A percentile compares a stretch with the other conserved stretches of the same genome.
Evolutionary conservation across 2,113 vertebrate species (phyloP).

Genomic region (Symphodus melops): DNA sequence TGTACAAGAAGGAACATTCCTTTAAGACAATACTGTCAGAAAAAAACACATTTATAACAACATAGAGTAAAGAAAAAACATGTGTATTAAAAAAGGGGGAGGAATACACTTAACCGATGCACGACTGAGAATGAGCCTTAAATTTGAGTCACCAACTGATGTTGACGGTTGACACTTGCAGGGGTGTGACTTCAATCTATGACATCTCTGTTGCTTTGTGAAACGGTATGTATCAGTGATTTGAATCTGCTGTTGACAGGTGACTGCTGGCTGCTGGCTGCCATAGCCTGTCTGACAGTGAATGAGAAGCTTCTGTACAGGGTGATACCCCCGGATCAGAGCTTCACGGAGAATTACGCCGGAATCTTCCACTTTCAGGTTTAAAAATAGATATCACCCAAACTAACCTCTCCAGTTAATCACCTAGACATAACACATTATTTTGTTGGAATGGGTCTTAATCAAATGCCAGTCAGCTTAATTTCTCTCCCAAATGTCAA

Average conservation of each 20-base stretch:
- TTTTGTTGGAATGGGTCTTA: too few relatives aligned
- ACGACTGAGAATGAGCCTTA: neutral
- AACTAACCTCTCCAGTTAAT: too few relatives aligned
- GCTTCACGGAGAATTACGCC: conserved; percentile 94
- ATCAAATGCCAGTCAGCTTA: too few relatives aligned
- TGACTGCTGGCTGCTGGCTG: conserved; percentile 98
- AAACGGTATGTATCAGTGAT: neutral
- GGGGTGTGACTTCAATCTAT: neutral
- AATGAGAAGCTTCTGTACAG: conserved; percentile 93
- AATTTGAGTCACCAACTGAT: neutral
- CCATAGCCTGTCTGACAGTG: conserved; percentile 95
- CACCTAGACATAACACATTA: too few relatives aligned
- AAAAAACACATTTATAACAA: neutral
- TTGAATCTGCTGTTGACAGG: conserved; percentile 80
- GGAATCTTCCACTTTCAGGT: conserved; percentile 99
- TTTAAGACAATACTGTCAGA: neutral
- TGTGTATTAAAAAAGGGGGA: neutral
- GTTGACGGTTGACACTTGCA: neutral
- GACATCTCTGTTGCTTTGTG: neutral
- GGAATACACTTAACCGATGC: neutral
- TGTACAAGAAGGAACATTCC: too few relatives aligned
- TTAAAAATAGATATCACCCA: neutral
- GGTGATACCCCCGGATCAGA: conserved; percentile 94
- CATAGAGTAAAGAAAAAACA: neutral
- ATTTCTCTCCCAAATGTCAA: neutral